Evolutionary conservation across 2,888 invertebrate genomes (phyloP).

Genomic region (Ophraella communa): DNA sequence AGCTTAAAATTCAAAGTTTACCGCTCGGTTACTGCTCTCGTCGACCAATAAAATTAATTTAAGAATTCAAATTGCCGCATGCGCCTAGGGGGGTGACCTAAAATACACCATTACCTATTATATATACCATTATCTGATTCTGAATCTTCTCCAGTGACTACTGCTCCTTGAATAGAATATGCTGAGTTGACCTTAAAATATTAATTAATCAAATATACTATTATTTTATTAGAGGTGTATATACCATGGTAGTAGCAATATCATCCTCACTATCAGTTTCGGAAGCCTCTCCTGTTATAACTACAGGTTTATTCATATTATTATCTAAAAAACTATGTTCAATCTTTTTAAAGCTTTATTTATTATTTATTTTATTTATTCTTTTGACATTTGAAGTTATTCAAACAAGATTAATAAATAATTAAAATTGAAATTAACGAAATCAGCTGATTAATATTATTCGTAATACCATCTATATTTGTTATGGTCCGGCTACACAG

Average conservation of each 20-base stretch:
- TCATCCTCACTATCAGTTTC: slow-evolving; percentile 59
- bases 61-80: too few relatives aligned
- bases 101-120: neutral
- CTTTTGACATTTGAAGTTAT: too few relatives aligned
- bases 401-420: too few relatives aligned
- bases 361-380: neutral
- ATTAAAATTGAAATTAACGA: too few relatives aligned
- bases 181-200: slow-evolving; percentile 37
- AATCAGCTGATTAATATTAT: too few relatives aligned
- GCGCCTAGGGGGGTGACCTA: too few relatives aligned
- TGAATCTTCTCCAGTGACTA: slow-evolving; percentile 56
- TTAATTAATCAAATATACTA: slow-evolving; percentile 9
- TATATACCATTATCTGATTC: slow-evolving; percentile 55
- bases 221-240: neutral
- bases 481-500: too few relatives aligned
- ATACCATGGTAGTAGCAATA: neutral
- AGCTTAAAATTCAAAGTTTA: too few relatives aligned
- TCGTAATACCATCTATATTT: too few relatives aligned
- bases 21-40: too few relatives aligned
- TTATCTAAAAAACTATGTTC: neutral
- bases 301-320: slow-evolving; percentile 46
- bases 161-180: slow-evolving; percentile 51
- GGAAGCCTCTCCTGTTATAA: slow-evolving; percentile 57
- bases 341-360: neutral
- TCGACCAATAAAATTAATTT: too few relatives aligned